Evolutionary conservation across 2,797 vertebrate genomes (phyloP).

Genomic region (Lophius americanus): DNA sequence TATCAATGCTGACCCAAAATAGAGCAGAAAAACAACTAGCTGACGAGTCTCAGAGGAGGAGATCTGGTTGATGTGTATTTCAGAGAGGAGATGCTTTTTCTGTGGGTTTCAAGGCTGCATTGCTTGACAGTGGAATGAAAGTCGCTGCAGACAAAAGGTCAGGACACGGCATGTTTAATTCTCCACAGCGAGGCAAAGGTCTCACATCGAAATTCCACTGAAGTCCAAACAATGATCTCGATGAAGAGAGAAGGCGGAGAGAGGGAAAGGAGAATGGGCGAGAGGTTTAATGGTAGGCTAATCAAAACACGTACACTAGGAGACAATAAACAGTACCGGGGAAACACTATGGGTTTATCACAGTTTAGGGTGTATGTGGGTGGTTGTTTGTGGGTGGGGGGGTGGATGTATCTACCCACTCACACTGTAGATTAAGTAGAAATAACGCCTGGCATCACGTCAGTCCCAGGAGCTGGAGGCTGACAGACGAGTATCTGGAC

Average conservation of each 20-base stretch:
- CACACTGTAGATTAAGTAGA: too few species aligned
- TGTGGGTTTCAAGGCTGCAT: constrained; percentile 54
- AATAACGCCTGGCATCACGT: too few species aligned
- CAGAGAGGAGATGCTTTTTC: constrained; percentile 50
- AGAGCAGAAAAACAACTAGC: constrained; percentile 52
- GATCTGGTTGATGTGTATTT: constrained; percentile 54
- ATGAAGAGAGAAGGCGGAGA: constrained; percentile 46
- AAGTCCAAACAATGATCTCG: constrained; percentile 77
- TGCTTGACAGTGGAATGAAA: constrained; percentile 69
- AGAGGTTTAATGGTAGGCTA: constrained; percentile 51
- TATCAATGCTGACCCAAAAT: constrained; percentile 49
- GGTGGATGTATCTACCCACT: constrained; percentile 8
- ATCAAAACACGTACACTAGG: constrained; percentile 54
- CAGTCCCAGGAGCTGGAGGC: too few species aligned
- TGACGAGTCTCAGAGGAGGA: constrained; percentile 40
- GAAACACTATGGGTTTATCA: constrained; percentile 49
- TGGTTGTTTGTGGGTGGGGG: background rate
- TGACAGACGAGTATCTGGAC: too few species aligned
- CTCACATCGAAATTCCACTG: constrained; percentile 76
- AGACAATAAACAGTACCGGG: constrained; percentile 59
- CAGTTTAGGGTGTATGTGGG: background rate
- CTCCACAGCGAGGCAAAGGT: constrained; percentile 79
- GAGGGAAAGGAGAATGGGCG: constrained; percentile 5
- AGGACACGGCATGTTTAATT: constrained; percentile 82
- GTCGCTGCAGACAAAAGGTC: constrained; percentile 79